phyloP scores from a whole-genome alignment of 2,888 invertebrate genomes.

The Gryllus longicercus region DNA sequence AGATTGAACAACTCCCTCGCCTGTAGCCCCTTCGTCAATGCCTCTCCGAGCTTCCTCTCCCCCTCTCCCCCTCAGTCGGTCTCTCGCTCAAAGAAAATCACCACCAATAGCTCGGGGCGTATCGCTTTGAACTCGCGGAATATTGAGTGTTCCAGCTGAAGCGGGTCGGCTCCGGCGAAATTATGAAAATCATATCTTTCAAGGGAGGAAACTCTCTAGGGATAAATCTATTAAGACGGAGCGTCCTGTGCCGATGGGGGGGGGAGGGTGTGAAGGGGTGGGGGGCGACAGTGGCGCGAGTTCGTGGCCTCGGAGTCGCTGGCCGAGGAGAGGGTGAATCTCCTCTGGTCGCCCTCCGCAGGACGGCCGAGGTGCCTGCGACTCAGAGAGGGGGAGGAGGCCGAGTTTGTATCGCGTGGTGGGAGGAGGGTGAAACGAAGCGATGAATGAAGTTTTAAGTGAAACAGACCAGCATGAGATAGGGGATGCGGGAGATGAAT shows the following conservation, averaged over 20 bases:
- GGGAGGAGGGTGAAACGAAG: no score
- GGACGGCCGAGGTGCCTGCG: no score
- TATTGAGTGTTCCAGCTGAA: slow-evolving; percentile 5
- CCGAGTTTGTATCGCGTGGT: no score
- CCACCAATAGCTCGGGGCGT: background rate
- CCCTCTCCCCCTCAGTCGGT: background rate
- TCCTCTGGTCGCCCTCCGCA: no score
- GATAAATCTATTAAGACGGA: background rate
- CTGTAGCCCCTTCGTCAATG: background rate
- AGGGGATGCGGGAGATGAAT: no score
- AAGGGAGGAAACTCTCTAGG: background rate
- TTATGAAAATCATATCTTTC: slow-evolving; percentile 1
- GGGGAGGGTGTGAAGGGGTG: no score
- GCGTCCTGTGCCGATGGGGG: background rate
- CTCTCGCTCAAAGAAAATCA: background rate
- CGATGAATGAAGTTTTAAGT: no score
- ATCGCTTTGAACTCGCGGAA: slow-evolving; percentile 2
- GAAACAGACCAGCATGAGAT: no score
- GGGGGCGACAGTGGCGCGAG: no score
- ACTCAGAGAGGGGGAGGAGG: no score
- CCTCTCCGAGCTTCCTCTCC: background rate
- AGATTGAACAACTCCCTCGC: background rate
- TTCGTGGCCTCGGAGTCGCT: no score
- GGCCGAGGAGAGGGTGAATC: no score
- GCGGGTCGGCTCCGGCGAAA: background rate